phyloP scores from a whole-genome alignment of 2,888 invertebrate species.

The Lutraria lutraria region DNA sequence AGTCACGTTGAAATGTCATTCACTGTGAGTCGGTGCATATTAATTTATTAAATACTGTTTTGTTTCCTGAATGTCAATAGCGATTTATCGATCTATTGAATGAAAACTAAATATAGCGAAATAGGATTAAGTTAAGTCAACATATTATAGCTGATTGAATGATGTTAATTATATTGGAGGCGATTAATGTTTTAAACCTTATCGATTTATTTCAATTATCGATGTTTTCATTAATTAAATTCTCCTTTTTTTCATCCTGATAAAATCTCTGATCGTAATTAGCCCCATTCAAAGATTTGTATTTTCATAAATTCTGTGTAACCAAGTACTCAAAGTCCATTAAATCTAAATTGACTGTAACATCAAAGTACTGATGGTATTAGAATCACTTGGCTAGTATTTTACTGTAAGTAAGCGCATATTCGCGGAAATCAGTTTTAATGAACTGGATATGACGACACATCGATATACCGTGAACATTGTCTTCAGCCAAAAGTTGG shows the following conservation, averaged over 20 bases:
- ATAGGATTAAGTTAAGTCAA: neutral
- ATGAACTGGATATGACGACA: neutral
- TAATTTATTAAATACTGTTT: neutral
- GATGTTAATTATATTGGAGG: neutral
- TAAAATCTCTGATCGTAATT: neutral
- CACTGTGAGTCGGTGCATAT: neutral
- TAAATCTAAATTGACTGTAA: neutral
- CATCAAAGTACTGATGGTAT: neutral
- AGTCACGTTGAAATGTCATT: neutral
- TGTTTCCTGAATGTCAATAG: neutral
- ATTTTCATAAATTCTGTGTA: neutral
- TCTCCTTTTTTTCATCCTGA: neutral
- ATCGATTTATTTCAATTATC: neutral
- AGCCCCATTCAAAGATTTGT: neutral
- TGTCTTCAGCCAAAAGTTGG: neutral
- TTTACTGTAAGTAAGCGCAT: neutral
- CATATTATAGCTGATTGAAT: neutral
- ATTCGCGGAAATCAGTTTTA: neutral
- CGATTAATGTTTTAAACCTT: neutral
- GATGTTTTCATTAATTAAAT: neutral
- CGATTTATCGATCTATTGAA: neutral
- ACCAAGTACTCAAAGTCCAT: neutral
- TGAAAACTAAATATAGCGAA: neutral
- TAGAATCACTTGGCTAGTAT: neutral
- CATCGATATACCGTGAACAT: neutral